These are phyloP conservation scores for Pygathrix nemaeus DNA, from an alignment of 2,113 vertebrate species.

Conservation along the genomic window DNA sequence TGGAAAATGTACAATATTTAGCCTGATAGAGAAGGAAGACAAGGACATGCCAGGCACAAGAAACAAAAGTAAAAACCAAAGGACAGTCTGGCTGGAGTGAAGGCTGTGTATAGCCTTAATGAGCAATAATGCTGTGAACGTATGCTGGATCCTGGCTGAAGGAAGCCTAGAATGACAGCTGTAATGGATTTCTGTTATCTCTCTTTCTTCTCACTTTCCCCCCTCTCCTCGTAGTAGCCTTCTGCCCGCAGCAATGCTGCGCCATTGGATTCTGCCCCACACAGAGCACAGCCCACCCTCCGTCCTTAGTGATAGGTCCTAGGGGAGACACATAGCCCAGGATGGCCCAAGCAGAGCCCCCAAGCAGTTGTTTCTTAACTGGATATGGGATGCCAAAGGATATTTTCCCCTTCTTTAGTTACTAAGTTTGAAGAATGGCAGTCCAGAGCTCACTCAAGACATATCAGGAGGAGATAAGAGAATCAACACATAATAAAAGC, in stretches of 20 bases:
- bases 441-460: neutral
- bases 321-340: neutral
- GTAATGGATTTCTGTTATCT: neutral
- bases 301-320: neutral
- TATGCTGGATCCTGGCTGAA: fast-evolving
- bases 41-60: neutral
- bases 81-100: neutral
- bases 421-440: neutral
- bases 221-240: neutral
- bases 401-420: neutral
- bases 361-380: neutral
- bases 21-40: neutral
- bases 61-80: neutral
- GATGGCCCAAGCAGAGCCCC: neutral
- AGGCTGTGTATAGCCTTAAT: neutral
- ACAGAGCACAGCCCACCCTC: neutral
- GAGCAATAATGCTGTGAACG: neutral
- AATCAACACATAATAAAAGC: neutral
- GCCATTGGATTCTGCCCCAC: fast-evolving
- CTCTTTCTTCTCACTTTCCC: neutral
- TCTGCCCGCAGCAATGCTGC: neutral
- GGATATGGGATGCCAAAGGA: neutral
- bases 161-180: neutral
- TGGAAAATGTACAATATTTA: neutral
- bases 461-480: neutral